phyloP scores from a whole-genome alignment of 2,888 invertebrate genomes.

The Caenorhabditis panamensis region DNA sequence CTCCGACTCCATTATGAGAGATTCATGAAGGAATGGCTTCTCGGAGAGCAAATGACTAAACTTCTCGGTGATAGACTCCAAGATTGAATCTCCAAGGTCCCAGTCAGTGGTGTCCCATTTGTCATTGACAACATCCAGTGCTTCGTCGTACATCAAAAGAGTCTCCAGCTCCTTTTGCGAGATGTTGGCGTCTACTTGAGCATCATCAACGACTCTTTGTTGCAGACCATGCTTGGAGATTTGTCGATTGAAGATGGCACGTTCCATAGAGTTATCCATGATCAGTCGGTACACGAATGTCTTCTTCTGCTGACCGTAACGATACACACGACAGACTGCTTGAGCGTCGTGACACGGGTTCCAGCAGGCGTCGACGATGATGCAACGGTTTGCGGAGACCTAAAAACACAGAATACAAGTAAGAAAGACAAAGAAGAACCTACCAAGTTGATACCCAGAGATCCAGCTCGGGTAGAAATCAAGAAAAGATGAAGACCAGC shows the following conservation, averaged over 20 bases:
- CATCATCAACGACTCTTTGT: slow-evolving; percentile 95
- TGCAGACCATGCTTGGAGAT: slow-evolving; percentile 99
- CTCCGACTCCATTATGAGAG: slow-evolving; percentile 75
- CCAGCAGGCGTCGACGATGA: slow-evolving; percentile 98
- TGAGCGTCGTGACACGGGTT: slow-evolving; percentile 91
- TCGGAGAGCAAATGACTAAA: slow-evolving; percentile 57
- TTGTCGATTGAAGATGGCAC: slow-evolving; percentile 98
- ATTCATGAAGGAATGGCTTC: slow-evolving; percentile 79
- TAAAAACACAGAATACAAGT: slow-evolving; percentile 27
- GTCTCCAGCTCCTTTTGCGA: slow-evolving; percentile 85
- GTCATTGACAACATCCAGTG: slow-evolving; percentile 60
- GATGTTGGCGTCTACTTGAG: slow-evolving; percentile 91
- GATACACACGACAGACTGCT: slow-evolving; percentile 92
- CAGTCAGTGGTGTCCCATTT: slow-evolving; percentile 64
- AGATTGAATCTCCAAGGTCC: slow-evolving; percentile 71
- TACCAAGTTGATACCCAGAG: slow-evolving; percentile 92
- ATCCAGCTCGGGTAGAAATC: slow-evolving; percentile 88
- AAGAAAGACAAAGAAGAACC: background rate
- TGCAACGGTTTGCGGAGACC: slow-evolving; percentile 92
- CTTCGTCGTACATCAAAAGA: slow-evolving; percentile 83
- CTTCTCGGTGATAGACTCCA: slow-evolving; percentile 60
- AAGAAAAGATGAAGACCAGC: slow-evolving; percentile 91
- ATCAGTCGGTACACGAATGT: slow-evolving; percentile 97
- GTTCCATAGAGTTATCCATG: slow-evolving; percentile 96
- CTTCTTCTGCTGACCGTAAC: slow-evolving; percentile 93